Base-by-base conservation (phyloP, 2,113 vertebrate genomes). In the Laticauda laticaudata region DNA sequence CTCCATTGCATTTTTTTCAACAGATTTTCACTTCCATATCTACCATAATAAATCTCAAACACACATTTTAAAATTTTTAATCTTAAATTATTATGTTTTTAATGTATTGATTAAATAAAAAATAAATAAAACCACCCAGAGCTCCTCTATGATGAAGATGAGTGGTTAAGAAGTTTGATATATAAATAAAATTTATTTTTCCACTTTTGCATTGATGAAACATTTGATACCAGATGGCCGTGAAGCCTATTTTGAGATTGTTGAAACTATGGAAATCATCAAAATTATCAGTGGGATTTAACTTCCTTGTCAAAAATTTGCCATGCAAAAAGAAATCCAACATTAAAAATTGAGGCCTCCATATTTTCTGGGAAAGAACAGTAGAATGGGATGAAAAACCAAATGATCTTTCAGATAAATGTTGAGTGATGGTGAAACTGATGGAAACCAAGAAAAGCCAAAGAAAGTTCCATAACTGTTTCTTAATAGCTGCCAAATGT, bases 301-400 rank as follows among this genome's bases (percentile, higher is more conserved):
- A 29, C 20, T 24, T 94, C 51, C 88, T 21, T 61, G 3, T 51
- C 91, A 24, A 2, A 89, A 55, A 45, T 92, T 93, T 95, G 2
- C 5, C 92, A 91, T 91, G 34, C 56, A 91, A 95, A 94, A 91
- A 92, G 45, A 92, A 93, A 4, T 12, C 7, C 91, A 90, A 23
- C 92, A 94, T 96, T 54, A 15, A 91, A 94, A 94, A 1, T 86
- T 54, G 54, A 92, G 91, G 59, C 43, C 95, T 93, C 93, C 43
- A 48, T 93, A 88, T 95, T 86, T 53, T 92, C 93, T 93, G 53
- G 91, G 91, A 95, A 94, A 85, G 94, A 96, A 90, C 0, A 34
- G 24, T 94, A 89, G 14, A 90, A 95, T 93, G 87, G 20, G 86
- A 87, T 93, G 56, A 89, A 56, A 91, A 43, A 64, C 91, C 23